These are phyloP conservation scores for Adrianichthys oophorus DNA, from an alignment of 2,797 vertebrate species.

Conservation along the genomic window DNA sequence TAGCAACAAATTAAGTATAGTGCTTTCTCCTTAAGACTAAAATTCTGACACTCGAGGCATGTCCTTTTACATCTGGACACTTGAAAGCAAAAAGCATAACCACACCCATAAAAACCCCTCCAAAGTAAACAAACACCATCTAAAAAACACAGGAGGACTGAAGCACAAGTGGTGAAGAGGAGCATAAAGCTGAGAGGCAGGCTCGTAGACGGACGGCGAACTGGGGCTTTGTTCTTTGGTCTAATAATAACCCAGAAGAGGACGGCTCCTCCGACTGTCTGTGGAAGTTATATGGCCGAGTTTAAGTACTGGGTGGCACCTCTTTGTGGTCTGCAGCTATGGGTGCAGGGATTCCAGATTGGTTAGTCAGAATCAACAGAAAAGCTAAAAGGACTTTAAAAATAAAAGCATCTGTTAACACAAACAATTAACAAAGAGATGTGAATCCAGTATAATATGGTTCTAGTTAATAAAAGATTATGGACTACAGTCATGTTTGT, in stretches of 20 bases:
- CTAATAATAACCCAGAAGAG: slow-evolving; percentile 69
- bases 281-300: slow-evolving; percentile 44
- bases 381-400: slow-evolving; percentile 16
- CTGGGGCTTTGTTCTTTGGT: slow-evolving; percentile 53
- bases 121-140: slow-evolving; percentile 39
- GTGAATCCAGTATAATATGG: not conserved
- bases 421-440: not conserved
- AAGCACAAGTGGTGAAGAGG: slow-evolving; percentile 41
- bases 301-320: slow-evolving; percentile 70
- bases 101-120: slow-evolving; percentile 28
- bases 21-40: slow-evolving; percentile 3
- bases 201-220: slow-evolving; percentile 52
- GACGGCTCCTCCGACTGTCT: slow-evolving; percentile 45
- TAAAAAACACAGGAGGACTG: slow-evolving; percentile 24
- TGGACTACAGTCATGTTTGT: too few species aligned
- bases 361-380: slow-evolving; percentile 38
- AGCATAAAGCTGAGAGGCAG: slow-evolving; percentile 44
- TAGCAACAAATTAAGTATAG: not conserved
- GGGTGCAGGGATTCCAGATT: slow-evolving; percentile 33
- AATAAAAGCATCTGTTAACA: slow-evolving; percentile 17
- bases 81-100: slow-evolving; percentile 40
- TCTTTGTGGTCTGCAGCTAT: slow-evolving; percentile 56
- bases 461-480: too few species aligned
- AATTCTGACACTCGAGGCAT: not conserved
- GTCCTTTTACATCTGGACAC: slow-evolving; percentile 20